These are phyloP conservation scores for Lynx canadensis DNA, from an alignment of 2,113 vertebrate genomes.

Conservation along the genomic window DNA sequence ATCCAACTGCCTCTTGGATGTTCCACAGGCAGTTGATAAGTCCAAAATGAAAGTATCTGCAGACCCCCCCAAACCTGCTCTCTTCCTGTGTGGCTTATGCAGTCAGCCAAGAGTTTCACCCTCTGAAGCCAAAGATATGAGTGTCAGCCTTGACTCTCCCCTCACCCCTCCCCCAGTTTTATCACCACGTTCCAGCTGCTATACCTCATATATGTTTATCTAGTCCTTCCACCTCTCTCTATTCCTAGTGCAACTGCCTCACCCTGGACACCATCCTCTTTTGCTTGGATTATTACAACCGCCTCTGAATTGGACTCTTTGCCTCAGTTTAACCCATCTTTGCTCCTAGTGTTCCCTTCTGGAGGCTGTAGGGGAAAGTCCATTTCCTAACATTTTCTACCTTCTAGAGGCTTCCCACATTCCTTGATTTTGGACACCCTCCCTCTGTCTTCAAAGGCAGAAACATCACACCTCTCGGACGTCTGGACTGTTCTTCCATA, in stretches of 20 bases:
- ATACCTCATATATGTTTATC: background rate
- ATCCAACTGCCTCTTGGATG: background rate
- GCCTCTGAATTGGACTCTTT: background rate
- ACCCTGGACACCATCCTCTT: background rate
- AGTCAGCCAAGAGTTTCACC: background rate
- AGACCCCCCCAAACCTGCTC: background rate
- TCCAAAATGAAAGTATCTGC: background rate
- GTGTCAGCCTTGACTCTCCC: background rate
- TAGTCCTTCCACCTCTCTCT: background rate
- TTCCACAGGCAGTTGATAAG: no score
- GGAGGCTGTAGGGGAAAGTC: background rate
- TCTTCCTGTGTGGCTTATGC: background rate
- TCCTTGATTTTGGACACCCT: background rate
- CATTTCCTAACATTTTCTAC: background rate
- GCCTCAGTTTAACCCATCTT: background rate
- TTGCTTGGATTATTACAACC: background rate
- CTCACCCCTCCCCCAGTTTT: background rate
- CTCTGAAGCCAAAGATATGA: background rate
- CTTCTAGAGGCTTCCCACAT: background rate
- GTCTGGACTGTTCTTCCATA: background rate
- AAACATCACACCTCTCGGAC: background rate
- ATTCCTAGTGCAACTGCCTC: background rate
- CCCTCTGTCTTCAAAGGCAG: conserved; percentile 1
- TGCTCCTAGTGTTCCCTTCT: background rate
- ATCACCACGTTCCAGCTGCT: background rate